Conservation (phyloP, 2,113 vertebrate genomes). For the Microtus montanus region DNA sequence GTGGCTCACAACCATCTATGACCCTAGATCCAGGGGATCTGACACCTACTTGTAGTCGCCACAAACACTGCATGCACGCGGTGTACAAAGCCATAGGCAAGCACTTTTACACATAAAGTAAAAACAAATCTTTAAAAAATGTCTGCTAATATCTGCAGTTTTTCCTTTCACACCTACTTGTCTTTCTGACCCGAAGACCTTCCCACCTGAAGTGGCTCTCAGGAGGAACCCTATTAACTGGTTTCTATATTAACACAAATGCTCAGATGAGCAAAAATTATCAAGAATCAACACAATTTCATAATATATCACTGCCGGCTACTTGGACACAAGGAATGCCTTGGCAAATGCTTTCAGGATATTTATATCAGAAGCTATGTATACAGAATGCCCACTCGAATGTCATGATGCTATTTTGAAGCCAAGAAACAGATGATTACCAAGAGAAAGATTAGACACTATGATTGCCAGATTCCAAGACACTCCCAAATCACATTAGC, state of each 20-base stretch:
- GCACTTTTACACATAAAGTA: background rate
- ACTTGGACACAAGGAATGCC: background rate
- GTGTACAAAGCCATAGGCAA: background rate
- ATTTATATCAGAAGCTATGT: background rate
- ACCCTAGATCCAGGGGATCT: background rate
- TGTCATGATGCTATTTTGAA: background rate
- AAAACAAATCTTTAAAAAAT: background rate
- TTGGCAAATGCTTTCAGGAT: background rate
- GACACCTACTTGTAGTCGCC: background rate
- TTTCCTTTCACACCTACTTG: background rate
- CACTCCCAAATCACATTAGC: background rate
- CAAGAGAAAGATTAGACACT: slow-evolving; percentile 2
- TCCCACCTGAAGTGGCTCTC: background rate
- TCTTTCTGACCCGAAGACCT: slow-evolving; percentile 1
- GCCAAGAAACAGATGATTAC: slow-evolving; percentile 14
- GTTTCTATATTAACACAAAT: slow-evolving; percentile 30
- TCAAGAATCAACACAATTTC: background rate
- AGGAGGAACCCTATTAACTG: slow-evolving; percentile 18
- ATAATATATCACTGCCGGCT: background rate
- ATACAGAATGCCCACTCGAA: background rate
- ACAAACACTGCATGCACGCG: background rate
- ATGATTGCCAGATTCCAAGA: background rate
- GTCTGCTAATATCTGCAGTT: slow-evolving; percentile 6
- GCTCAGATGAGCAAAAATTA: slow-evolving; percentile 12
- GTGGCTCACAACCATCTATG: background rate